These are phyloP conservation scores for Drosophila neotestacea DNA, from an alignment of 2,888 invertebrate species.

Conservation along the genomic window DNA sequence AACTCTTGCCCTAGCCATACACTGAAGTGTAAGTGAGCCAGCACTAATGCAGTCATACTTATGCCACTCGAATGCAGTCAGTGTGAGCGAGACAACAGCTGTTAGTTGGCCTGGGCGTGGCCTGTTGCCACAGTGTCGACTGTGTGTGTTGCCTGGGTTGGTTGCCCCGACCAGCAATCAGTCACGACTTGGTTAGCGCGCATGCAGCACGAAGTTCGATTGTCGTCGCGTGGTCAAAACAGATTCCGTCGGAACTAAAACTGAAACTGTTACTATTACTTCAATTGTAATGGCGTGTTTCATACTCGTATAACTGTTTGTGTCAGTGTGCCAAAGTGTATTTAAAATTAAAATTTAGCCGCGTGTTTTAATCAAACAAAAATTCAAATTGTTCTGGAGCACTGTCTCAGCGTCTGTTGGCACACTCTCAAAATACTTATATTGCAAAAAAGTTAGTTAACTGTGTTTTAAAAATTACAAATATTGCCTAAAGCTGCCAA, in stretches of 20 bases:
- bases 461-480: constrained; percentile 14
- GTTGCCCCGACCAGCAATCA: constrained; percentile 68
- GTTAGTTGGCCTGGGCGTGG: constrained; percentile 52
- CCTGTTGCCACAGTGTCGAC: constrained; percentile 23
- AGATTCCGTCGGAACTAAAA: constrained; percentile 58
- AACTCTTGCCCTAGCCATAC: constrained; percentile 9
- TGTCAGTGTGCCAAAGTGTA: constrained; percentile 32
- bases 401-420: constrained; percentile 14
- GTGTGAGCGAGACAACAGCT: constrained; percentile 49
- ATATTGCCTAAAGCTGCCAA: constrained; percentile 10
- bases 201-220: constrained; percentile 73
- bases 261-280: constrained; percentile 16
- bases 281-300: constrained; percentile 46
- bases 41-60: neutral
- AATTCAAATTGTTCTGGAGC: constrained; percentile 16
- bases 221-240: constrained; percentile 54
- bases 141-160: constrained; percentile 50
- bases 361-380: constrained; percentile 28
- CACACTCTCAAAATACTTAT: constrained; percentile 18
- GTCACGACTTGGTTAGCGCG: constrained; percentile 82
- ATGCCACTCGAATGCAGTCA: no score
- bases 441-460: constrained; percentile 53
- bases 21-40: constrained; percentile 24
- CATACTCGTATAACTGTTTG: constrained; percentile 28
- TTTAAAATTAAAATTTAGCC: neutral